Base-by-base conservation (phyloP, 2,797 vertebrate species). In the Lerista edwardsae region DNA sequence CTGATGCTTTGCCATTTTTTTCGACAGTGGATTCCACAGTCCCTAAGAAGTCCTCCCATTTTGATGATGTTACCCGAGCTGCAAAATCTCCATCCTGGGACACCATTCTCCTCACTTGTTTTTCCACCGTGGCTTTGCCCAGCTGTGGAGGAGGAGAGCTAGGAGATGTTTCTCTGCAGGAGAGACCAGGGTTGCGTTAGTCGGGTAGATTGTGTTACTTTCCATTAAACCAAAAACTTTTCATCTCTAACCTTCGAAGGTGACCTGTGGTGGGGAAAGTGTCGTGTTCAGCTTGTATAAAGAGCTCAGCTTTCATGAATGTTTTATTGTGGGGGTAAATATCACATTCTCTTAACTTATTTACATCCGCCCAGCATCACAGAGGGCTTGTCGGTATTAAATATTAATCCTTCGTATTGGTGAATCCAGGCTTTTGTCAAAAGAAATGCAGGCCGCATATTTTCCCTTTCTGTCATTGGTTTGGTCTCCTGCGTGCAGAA, bases 341-440 rank as follows among this genome's bases (percentile, higher is more conserved):
- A 98, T 98, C 97, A 98, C 96, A 93, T 97, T 96, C 96, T 95
- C 97, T 97, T 97, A 97, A 98, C 97, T 98, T 98, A 98, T 98
- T 98, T 98, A 98, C 97, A 98, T 98, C 98, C 97, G 95, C 95
- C 95, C 94, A 93, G 92, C 92, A 96, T 96, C 96, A 93, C 94
- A 93, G 95, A 96, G 96, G 95, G 92, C 95, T 96, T 94, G 95
- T 95, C 92, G 91, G 78, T 93, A 96, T 97, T 91, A 97, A 97
- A 96, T 97, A 97, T 97, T 97, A 94, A 97, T 96, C 89, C 89
- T 90, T 11, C 93, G 89, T 94, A 95, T 95, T 93, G 95, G 94
- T 94, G 95, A 96, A 96, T 95, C 94, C 95, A 94, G 94, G 95
- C 92, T 93, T 96, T 95, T 95, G 96, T 96, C 94, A 93, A 93